Base-by-base conservation (phyloP, 2,797 vertebrate species). In the Acanthiza pusilla region DNA sequence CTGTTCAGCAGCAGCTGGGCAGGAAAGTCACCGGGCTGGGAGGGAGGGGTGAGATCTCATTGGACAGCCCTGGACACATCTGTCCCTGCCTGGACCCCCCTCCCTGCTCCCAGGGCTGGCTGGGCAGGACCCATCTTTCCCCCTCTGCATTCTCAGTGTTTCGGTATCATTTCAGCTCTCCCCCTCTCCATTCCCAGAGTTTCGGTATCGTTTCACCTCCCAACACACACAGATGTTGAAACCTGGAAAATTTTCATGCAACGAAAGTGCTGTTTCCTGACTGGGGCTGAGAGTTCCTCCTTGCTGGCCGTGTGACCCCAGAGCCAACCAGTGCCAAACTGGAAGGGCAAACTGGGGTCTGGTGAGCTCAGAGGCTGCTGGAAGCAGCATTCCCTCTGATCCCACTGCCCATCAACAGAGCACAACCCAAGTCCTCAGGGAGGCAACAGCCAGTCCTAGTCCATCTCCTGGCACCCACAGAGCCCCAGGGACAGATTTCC, bases 1-100 rank as follows among this genome's bases (percentile, higher is more conserved):
- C 92, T 96, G 96, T 27, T 88, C 38, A n/a, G 71, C 94, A 96
- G 87, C 95, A 95, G 96, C 92, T 94, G 94, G 58, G 61, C 92
- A 84, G 89, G 80, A 88, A 93, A 94, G 74, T 15, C 7, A 1
- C 51, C 1, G 7, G 47, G 73, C 40, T 1, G 2, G 73, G 48
- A 61, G 2, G 7, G 42, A 53, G 36, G 47, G 47, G 32, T 27
- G 38, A 88, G 73, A 72, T 26, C 42, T 79, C 78, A 76, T 20
- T n/a, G 30, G 57, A 42, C 40, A 93, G 62, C 54, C 63, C 62
- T 3, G 8, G 71, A 70, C 80, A 89, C 42, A 5, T 55, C 85
- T 5, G 11, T 77, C 79, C 48, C 53, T 21, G 45, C 45, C 85
- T 74, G 79, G n/a, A 30, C 11, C 87, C 77, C 77, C 36, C 76